These are phyloP conservation scores for Euplexia lucipara DNA, from an alignment of 2,888 invertebrate genomes.

Conservation along the genomic window DNA sequence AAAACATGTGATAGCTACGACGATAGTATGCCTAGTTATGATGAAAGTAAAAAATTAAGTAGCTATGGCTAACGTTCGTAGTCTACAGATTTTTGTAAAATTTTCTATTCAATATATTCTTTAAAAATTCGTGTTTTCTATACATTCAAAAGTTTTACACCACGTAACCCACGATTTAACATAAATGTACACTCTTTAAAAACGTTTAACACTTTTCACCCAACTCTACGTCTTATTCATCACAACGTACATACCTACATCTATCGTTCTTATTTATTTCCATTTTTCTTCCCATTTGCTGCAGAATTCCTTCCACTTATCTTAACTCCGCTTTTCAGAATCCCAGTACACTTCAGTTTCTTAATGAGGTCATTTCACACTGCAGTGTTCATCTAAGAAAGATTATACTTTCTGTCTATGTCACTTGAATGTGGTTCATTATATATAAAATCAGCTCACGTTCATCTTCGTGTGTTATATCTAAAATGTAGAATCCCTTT, in stretches of 20 bases:
- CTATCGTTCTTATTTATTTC: not conserved
- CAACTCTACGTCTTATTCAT: not conserved
- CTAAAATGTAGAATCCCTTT: not conserved
- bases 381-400: conserved; percentile 7
- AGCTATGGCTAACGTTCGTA: no score
- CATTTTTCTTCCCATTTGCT: not conserved
- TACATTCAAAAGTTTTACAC: not conserved
- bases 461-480: not conserved
- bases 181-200: not conserved
- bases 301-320: conserved; percentile 13
- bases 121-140: no score
- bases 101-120: no score
- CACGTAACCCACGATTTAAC: not conserved
- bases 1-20: no score
- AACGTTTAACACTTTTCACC: not conserved
- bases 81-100: no score
- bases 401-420: not conserved
- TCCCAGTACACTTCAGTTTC: conserved; percentile 14
- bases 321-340: not conserved
- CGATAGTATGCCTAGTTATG: no score
- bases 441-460: conserved; percentile 17
- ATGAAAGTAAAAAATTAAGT: no score
- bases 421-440: conserved; percentile 32
- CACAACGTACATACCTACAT: not conserved
- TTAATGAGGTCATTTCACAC: conserved; percentile 18